phyloP scores from a whole-genome alignment of 2,113 vertebrate species.

The Pyxicephalus adspersus region DNA sequence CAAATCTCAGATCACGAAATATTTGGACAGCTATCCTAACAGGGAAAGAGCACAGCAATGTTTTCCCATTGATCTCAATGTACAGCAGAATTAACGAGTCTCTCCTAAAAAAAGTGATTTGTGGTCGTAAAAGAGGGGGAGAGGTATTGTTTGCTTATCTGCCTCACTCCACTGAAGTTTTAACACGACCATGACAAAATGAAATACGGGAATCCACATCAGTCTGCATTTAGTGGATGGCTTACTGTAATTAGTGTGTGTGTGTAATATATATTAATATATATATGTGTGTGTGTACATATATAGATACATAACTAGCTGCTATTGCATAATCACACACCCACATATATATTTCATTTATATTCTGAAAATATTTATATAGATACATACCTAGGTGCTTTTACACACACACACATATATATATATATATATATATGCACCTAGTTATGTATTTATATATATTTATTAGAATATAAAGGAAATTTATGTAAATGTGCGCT shows the following conservation, averaged over 20 bases:
- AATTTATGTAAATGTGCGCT: too few relatives aligned
- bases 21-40: slow-evolving; percentile 36
- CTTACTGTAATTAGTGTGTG: neutral
- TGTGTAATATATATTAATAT: neutral
- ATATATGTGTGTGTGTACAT: neutral
- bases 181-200: neutral
- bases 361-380: too few relatives aligned
- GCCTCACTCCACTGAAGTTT: slow-evolving; percentile 4
- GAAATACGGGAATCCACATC: neutral
- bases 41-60: slow-evolving; percentile 6
- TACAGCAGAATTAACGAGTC: slow-evolving; percentile 18
- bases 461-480: too few relatives aligned
- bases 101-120: neutral
- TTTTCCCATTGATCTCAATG: slow-evolving; percentile 14
- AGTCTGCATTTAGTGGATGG: neutral
- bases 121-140: neutral
- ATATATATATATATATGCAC: neutral
- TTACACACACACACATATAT: neutral
- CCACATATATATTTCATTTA: neutral
- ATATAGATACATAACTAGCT: too few relatives aligned
- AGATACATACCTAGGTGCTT: too few relatives aligned
- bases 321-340: too few relatives aligned
- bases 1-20: slow-evolving; percentile 35
- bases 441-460: too few relatives aligned
- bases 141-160: slow-evolving; percentile 16